Evolutionary conservation across 2,888 invertebrate genomes (phyloP).

Genomic region (Xanthia icteritia): DNA sequence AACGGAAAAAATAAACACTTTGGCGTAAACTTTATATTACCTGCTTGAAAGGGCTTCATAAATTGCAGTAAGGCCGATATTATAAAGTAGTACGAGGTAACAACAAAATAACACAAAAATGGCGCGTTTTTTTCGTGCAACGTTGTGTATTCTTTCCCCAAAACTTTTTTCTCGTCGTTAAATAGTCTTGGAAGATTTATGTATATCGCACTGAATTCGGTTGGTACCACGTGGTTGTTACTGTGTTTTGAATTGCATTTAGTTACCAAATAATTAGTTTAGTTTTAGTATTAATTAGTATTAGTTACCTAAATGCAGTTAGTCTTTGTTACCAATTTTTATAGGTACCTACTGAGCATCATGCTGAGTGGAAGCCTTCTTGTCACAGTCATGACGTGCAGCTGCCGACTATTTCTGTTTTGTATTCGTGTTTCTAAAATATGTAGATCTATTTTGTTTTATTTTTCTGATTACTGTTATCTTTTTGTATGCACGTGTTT

Average conservation of each 20-base stretch:
- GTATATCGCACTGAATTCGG: background rate
- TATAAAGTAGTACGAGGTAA: background rate
- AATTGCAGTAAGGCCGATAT: background rate
- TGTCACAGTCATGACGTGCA: too few species aligned
- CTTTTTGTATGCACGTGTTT: too few species aligned
- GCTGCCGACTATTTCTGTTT: too few species aligned
- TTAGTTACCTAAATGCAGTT: too few species aligned
- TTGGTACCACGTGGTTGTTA: background rate
- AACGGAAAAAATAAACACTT: slow-evolving; percentile 41
- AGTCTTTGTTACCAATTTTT: background rate
- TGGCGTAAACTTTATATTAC: slow-evolving; percentile 17
- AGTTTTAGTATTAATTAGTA: too few species aligned
- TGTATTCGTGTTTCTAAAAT: too few species aligned
- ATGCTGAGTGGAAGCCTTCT: too few species aligned
- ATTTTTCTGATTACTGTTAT: too few species aligned
- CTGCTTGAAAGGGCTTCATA: slow-evolving; percentile 9
- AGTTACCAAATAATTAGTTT: too few species aligned
- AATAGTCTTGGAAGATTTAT: background rate
- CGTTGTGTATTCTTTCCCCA: background rate
- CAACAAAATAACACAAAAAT: too few species aligned
- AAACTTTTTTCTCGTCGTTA: background rate
- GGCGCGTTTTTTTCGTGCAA: background rate
- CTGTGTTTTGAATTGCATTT: background rate
- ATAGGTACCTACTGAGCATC: too few species aligned
- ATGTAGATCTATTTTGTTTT: too few species aligned